Conservation (phyloP, 2,888 invertebrate species). For the Apotomis betuletana region DNA sequence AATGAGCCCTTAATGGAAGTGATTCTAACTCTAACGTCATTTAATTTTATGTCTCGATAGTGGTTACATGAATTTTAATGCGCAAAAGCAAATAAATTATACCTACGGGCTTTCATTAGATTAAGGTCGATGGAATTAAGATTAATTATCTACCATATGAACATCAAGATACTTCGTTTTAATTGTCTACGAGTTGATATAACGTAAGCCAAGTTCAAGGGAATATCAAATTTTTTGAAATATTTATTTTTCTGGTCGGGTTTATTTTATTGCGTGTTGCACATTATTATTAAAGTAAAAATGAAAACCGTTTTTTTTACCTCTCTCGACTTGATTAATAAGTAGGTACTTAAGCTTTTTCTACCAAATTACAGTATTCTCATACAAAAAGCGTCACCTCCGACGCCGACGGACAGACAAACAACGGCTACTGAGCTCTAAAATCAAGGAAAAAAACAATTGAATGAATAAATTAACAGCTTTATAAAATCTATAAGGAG, state of each 20-base stretch:
- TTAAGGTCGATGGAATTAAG: constrained; percentile 34
- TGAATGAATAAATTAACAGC: no score
- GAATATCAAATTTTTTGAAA: background rate
- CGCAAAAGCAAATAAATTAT: constrained; percentile 69
- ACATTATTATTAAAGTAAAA: no score
- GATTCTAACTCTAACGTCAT: constrained; percentile 59
- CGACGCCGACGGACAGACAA: no score
- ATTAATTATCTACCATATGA: constrained; percentile 39
- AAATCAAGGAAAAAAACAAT: no score
- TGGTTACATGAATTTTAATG: constrained; percentile 48
- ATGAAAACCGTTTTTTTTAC: no score
- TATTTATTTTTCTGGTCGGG: background rate
- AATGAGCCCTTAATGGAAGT: constrained; percentile 78
- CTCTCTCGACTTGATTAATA: no score
- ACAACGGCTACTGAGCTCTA: no score
- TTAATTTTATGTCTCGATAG: constrained; percentile 48
- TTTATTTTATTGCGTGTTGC: background rate
- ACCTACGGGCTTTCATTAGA: constrained; percentile 34
- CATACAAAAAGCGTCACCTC: no score
- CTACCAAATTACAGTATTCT: no score
- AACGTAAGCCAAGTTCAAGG: background rate
- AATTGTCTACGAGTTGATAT: constrained; percentile 7
- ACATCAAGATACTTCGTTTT: constrained; percentile 24
- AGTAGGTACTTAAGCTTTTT: no score
- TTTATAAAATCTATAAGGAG: background rate